phyloP scores from a whole-genome alignment of 2,888 invertebrate species.

The Apomyelois bistriatella region DNA sequence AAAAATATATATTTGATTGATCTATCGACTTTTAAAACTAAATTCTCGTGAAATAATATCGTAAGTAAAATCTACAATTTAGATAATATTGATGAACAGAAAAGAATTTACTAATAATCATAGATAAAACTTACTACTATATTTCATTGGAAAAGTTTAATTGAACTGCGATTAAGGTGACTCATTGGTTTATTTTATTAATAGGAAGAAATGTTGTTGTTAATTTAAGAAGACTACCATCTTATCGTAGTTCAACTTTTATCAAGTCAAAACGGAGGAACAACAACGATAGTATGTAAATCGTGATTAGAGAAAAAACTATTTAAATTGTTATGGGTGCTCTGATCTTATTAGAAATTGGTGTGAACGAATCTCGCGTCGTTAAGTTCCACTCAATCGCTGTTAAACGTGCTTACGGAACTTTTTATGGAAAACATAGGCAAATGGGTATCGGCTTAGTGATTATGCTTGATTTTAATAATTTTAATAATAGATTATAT shows the following conservation, averaged over 20 bases:
- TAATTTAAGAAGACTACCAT: not conserved
- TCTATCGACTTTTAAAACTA: too few relatives aligned
- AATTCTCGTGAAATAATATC: too few relatives aligned
- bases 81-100: too few relatives aligned
- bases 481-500: too few relatives aligned
- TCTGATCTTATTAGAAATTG: slow-evolving; percentile 2
- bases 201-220: not conserved
- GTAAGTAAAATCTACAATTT: too few relatives aligned
- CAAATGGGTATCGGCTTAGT: not conserved
- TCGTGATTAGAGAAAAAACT: not conserved
- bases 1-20: too few relatives aligned
- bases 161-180: too few relatives aligned
- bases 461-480: not conserved
- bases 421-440: slow-evolving; percentile 1
- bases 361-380: slow-evolving; percentile 4
- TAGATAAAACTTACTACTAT: too few relatives aligned
- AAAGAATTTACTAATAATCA: too few relatives aligned
- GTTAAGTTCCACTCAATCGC: not conserved
- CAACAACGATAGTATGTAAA: slow-evolving; percentile 3
- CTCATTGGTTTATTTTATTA: too few relatives aligned
- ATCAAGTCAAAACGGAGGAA: not conserved
- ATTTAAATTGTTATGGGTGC: slow-evolving; percentile 1
- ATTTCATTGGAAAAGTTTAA: too few relatives aligned
- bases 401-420: slow-evolving; percentile 1
- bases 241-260: not conserved